Percentiles rank a stretch among this genome's conserved stretches.
Evolutionary conservation across 2,797 vertebrate species (phyloP).

Genomic region (Diglossa cyanea): DNA sequence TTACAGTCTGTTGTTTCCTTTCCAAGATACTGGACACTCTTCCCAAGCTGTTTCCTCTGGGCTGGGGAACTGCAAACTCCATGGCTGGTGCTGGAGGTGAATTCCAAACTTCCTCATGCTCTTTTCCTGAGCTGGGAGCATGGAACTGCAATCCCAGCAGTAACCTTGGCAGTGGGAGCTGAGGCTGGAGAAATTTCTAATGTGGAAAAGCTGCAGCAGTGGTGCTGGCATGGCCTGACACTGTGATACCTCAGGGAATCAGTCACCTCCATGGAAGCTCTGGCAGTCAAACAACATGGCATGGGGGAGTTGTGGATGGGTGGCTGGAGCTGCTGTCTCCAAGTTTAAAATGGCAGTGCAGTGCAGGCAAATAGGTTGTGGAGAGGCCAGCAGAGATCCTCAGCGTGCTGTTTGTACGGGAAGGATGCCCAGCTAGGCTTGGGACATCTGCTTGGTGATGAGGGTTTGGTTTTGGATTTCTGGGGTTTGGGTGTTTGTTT

Average conservation of each 20-base stretch:
- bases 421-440: not conserved
- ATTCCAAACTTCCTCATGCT: rapidly evolving
- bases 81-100: rapidly evolving
- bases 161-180: not conserved
- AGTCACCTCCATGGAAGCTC: not conserved
- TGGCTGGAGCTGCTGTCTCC: not conserved
- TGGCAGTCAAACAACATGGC: rapidly evolving
- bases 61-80: not conserved
- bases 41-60: not conserved
- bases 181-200: not conserved
- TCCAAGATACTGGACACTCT: not conserved
- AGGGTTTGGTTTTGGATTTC: not conserved
- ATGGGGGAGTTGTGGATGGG: rapidly evolving
- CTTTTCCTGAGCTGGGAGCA: rapidly evolving
- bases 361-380: not conserved
- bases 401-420: not conserved
- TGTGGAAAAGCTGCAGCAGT: not conserved
- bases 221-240: not conserved
- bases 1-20: not conserved
- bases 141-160: not conserved
- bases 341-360: not conserved
- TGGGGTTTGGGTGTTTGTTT: not conserved
- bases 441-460: not conserved
- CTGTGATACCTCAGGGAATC: not conserved
- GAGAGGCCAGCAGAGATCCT: not conserved